Base-by-base conservation (phyloP, 2,113 vertebrate species). In the Ellobius talpinus region DNA sequence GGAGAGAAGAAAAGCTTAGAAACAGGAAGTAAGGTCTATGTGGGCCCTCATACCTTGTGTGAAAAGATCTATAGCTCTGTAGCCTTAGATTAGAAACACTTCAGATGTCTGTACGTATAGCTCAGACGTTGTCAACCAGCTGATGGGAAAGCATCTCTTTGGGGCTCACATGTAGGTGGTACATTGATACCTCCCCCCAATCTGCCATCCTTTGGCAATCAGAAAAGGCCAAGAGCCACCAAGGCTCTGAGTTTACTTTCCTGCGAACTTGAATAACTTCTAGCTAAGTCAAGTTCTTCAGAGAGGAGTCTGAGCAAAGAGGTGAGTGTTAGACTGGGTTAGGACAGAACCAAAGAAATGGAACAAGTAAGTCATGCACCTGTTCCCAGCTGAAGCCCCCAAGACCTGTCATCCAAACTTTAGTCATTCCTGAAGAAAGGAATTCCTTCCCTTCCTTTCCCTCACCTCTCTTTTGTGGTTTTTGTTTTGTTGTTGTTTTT, bases 1-100 rank as follows among this genome's bases (percentile, higher is more conserved):
- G 9, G 14, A 58, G 55, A 58, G 55, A 58, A 58, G 55, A 58
- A 58, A 19, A 19, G 36, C 68, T n/a, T n/a, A 72, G 68, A 72
- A 70, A 95, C 6, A 76, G 66, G 31, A 94, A 19, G 90, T 79
- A 76, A 63, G 36, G 73, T 91, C 73, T 68, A 8, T 0, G 45
- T 85, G 31, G 39, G 26, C 13, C 39, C 42, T 94, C 24, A 65
- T 11, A 58, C 11, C 45, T 87, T 45, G 39, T 36, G 9, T 33
- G 79, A 42, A 58, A 76, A 96, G 55, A 50, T 65, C 58, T 94
- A 77, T 79, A 72, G 47, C 39, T 73, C 66, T 82, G 17, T 26
- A 63, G 55, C 63, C 61, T 86, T 89, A 94, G 66, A 70, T 45
- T 70, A 58, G 81, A 85, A 90, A 61, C 73, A 90, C 66, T 93